Evolutionary conservation across 2,113 vertebrate species (phyloP).

Genomic region (Atrichornis clamosus): DNA sequence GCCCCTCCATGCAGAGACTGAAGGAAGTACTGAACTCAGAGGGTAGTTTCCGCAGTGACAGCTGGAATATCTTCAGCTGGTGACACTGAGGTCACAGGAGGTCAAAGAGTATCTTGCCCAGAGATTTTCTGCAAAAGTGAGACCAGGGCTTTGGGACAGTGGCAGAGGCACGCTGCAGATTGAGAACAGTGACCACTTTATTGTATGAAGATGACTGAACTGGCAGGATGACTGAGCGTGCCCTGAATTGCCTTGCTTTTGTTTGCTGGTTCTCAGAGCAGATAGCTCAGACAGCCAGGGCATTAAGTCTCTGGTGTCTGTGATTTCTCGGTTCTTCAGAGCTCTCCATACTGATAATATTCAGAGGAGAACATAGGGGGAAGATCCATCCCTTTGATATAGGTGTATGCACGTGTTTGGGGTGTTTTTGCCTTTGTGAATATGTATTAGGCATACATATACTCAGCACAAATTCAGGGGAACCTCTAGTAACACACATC

Average conservation of each 20-base stretch:
- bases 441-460: background rate
- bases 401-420: background rate
- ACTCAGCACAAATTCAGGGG: background rate
- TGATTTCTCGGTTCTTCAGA: background rate
- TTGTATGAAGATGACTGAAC: background rate
- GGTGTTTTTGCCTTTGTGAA: background rate
- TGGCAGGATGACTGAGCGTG: background rate
- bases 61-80: background rate
- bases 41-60: fast-evolving
- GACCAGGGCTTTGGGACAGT: background rate
- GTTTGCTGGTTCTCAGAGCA: background rate
- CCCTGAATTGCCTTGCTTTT: background rate
- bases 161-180: background rate
- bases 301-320: background rate
- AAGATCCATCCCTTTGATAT: background rate
- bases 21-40: background rate
- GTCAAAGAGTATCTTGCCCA: background rate
- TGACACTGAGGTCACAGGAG: background rate
- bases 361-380: background rate
- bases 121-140: background rate
- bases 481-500: background rate
- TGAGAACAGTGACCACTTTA: background rate
- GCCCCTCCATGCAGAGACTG: background rate
- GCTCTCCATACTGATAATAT: background rate
- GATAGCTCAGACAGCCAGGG: background rate